Evolutionary conservation across 1,140 invertebrate genomes (phyloP).

Genomic region (Pseudomyrmex concolor): DNA sequence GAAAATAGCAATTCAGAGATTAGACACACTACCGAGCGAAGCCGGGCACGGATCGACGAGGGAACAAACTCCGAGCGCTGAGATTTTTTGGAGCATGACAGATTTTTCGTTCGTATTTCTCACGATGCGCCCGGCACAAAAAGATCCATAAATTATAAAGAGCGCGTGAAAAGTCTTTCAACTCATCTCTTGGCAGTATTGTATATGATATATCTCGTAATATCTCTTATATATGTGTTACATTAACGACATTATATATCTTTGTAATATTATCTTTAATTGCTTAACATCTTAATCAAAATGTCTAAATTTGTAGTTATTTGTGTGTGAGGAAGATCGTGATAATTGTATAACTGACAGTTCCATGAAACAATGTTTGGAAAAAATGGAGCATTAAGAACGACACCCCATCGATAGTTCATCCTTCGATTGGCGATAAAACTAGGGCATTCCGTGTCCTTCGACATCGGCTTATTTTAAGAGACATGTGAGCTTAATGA

Average conservation of each 20-base stretch:
- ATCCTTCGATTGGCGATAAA: slow-evolving; percentile 46
- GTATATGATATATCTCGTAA: background rate
- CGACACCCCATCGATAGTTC: slow-evolving; percentile 1
- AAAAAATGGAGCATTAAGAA: slow-evolving; percentile 27
- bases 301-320: background rate
- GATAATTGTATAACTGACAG: slow-evolving; percentile 4
- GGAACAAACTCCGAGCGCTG: background rate
- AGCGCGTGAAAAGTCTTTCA: slow-evolving; percentile 45
- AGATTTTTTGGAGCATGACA: slow-evolving; percentile 39
- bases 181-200: slow-evolving; percentile 14
- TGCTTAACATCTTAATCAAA: no score
- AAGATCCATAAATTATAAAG: slow-evolving; percentile 64
- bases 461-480: slow-evolving; percentile 49
- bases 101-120: slow-evolving; percentile 61
- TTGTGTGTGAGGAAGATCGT: background rate
- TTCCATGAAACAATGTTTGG: slow-evolving; percentile 10
- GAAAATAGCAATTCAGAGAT: slow-evolving; percentile 65
- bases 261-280: no score
- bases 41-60: slow-evolving; percentile 12
- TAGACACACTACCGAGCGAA: slow-evolving; percentile 60
- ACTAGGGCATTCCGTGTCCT: slow-evolving; percentile 51
- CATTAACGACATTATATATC: no score
- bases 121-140: slow-evolving; percentile 57
- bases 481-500: slow-evolving; percentile 50
- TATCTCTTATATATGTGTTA: background rate